Evolutionary conservation across 2,888 invertebrate species (phyloP), one percentile per base, ranked within the genome.

Genomic region (Pseudeuparius sepicola): DNA sequence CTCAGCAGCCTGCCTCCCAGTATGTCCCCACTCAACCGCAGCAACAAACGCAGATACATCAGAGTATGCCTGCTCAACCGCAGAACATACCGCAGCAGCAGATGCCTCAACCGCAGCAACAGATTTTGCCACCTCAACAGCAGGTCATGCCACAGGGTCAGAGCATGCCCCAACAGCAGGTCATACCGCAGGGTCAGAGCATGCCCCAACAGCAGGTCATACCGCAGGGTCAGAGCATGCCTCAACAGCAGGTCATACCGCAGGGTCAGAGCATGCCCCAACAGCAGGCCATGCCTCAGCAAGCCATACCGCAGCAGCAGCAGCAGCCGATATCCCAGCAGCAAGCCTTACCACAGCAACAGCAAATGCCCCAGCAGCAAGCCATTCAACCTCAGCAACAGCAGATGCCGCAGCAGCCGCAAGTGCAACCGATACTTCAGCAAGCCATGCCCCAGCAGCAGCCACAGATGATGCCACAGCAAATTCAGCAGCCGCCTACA

Each of bases 331-430:
- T 29, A 16, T 13, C n/a, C n/a, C n/a, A n/a, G n/a, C n/a, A n/a
- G n/a, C n/a, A 41, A 44, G n/a, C 48, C 48, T 23, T 48, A 27
- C 29, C 40, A 4, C 52, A 50, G 17, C 50, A 50, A 32, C 48
- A 51, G 14, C 41, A 37, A 26, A 32, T n/a, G n/a, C n/a, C n/a
- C n/a, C n/a, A n/a, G n/a, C n/a, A n/a, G n/a, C n/a, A n/a, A n/a
- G n/a, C n/a, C n/a, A n/a, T n/a, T 3, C 32, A 36, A 30, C 27
- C 44, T 27, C 40, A 34, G 27, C 33, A 36, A 3, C 39, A 37
- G 25, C 44, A 39, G 12, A 38, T 14, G 15, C 31, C 34, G 24
- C 40, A 31, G 36, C 45, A 41, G 18, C 51, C 51, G 14, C 53
- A 53, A 28, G 23, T 43, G 9, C 24, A n/a, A n/a, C n/a, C n/a